These are phyloP conservation scores for Branchipolynoe longqiensis DNA, from an alignment of 2,888 invertebrate species.

Conservation along the genomic window DNA sequence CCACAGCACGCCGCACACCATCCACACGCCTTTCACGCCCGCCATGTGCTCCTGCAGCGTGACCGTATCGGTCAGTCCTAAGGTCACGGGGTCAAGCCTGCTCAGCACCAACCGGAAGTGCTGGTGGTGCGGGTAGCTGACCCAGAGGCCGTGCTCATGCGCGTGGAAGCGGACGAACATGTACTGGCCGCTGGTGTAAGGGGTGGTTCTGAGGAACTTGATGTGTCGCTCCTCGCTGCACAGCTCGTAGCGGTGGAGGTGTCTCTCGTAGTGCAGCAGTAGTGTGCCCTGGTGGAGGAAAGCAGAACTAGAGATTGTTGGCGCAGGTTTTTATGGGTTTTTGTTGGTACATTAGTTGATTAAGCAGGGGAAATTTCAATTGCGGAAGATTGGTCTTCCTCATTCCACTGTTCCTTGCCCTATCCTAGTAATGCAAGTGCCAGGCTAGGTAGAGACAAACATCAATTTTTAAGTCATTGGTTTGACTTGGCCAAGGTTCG, in stretches of 20 bases:
- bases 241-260: not conserved
- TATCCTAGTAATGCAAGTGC: too few relatives aligned
- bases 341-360: too few relatives aligned
- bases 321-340: too few relatives aligned
- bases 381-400: too few relatives aligned
- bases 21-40: not conserved
- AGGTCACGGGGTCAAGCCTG: not conserved
- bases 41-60: not conserved
- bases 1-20: not conserved
- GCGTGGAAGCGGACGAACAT: constrained; percentile 12
- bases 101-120: constrained; percentile 29
- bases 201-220: not conserved
- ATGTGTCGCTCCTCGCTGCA: not conserved
- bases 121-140: not conserved
- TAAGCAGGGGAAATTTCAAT: too few relatives aligned
- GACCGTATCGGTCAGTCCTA: not conserved
- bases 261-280: constrained; percentile 17
- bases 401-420: too few relatives aligned
- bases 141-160: constrained; percentile 2
- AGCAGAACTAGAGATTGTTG: too few relatives aligned
- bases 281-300: not conserved
- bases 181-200: constrained; percentile 26
- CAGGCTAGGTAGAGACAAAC: too few relatives aligned
- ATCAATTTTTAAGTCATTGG: too few relatives aligned
- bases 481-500: too few relatives aligned